These are phyloP conservation scores for Equus quagga DNA, from an alignment of 2,113 vertebrate species.

Conservation along the genomic window DNA sequence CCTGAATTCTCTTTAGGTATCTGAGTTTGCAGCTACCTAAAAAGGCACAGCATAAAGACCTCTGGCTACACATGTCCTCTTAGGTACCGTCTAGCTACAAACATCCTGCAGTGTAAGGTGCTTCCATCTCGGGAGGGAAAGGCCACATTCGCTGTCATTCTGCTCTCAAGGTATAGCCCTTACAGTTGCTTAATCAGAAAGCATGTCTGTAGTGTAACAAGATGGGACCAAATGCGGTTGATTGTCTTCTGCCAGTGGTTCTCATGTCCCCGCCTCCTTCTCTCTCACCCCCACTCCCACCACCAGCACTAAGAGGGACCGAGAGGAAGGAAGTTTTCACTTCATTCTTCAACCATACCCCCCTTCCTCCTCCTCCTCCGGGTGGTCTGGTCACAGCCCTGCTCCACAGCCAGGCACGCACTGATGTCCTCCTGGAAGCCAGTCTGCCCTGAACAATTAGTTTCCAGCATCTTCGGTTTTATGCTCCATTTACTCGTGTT, in stretches of 20 bases:
- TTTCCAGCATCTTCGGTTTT: neutral
- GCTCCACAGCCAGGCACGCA: neutral
- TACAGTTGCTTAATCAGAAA: neutral
- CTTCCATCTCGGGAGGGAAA: neutral
- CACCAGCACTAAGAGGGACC: neutral
- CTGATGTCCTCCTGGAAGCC: neutral
- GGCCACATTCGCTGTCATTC: neutral
- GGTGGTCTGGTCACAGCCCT: neutral
- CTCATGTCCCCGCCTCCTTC: neutral
- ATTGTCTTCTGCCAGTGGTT: neutral
- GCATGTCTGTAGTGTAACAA: neutral
- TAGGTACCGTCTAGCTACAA: neutral
- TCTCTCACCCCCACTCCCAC: neutral
- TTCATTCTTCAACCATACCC: neutral
- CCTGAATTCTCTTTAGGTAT: neutral
- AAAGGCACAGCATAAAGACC: neutral
- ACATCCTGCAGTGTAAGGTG: neutral
- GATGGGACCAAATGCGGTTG: neutral
- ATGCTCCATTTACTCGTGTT: neutral
- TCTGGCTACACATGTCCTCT: neutral
- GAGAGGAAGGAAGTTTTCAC: neutral
- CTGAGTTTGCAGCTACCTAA: neutral
- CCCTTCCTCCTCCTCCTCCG: neutral
- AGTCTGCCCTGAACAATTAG: neutral
- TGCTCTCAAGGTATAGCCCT: neutral